These are phyloP conservation scores for Chelon auratus DNA, from an alignment of 2,797 vertebrate genomes.

Conservation along the genomic window DNA sequence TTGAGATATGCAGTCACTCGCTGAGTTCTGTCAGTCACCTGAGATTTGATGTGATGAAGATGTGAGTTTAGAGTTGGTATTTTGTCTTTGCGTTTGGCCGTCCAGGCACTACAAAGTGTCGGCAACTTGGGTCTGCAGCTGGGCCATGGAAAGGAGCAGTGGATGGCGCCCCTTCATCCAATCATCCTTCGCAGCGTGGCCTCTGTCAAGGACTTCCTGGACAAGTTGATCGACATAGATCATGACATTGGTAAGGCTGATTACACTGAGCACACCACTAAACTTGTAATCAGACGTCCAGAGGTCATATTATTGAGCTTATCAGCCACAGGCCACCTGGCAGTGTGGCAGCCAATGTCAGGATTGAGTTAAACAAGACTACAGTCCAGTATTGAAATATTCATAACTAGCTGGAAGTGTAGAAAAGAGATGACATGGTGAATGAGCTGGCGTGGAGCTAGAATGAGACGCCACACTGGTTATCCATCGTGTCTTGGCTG, in stretches of 20 bases:
- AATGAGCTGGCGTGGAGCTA: slow-evolving; percentile 57
- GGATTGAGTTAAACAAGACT: slow-evolving; percentile 54
- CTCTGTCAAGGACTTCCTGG: slow-evolving; percentile 89
- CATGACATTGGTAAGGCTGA: slow-evolving; percentile 84
- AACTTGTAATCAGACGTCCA: slow-evolving; percentile 24
- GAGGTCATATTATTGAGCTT: slow-evolving; percentile 23
- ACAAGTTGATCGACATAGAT: slow-evolving; percentile 88
- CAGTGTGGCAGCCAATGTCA: slow-evolving; percentile 37
- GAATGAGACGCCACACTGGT: slow-evolving; percentile 55
- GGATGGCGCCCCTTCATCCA: slow-evolving; percentile 92
- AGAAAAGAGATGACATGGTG: slow-evolving; percentile 54
- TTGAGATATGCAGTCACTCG: slow-evolving; percentile 66
- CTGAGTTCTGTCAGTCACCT: slow-evolving; percentile 46
- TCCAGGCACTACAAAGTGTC: slow-evolving; percentile 91
- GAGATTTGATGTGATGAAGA: slow-evolving; percentile 47
- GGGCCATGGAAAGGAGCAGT: slow-evolving; percentile 93
- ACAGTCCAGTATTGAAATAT: slow-evolving; percentile 76
- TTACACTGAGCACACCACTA: slow-evolving; percentile 14
- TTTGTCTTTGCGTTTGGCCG: slow-evolving; percentile 42
- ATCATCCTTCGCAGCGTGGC: slow-evolving; percentile 89
- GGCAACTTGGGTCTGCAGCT: slow-evolving; percentile 94
- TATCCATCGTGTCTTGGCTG: slow-evolving; percentile 47
- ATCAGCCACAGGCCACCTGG: slow-evolving; percentile 51
- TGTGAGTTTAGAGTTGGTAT: slow-evolving; percentile 15
- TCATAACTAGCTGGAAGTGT: slow-evolving; percentile 65